Evolutionary conservation across 2,888 invertebrate species (phyloP).

Genomic region (Acronicta alni): DNA sequence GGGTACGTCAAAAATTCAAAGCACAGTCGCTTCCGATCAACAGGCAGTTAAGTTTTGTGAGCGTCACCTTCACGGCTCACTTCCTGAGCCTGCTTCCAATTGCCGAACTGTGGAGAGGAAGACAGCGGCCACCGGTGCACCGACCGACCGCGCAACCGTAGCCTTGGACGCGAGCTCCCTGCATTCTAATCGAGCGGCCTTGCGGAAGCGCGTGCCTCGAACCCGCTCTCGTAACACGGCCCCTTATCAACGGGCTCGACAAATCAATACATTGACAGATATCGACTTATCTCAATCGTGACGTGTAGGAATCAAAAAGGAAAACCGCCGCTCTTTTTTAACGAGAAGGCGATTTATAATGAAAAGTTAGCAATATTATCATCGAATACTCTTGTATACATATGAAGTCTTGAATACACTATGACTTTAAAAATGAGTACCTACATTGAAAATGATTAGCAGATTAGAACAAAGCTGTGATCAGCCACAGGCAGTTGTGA

Average conservation of each 20-base stretch:
- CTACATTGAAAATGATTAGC: constrained; percentile 73
- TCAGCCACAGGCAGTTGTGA: constrained; percentile 63
- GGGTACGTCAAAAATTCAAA: constrained; percentile 82
- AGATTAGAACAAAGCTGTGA: constrained; percentile 71
- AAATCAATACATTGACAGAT: constrained; percentile 60
- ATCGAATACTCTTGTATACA: background rate
- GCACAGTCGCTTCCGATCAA: constrained; percentile 85
- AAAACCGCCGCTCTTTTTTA: constrained; percentile 30
- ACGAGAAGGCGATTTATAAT: constrained; percentile 13
- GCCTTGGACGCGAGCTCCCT: constrained; percentile 88
- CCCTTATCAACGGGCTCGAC: constrained; percentile 73
- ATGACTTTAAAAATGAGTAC: constrained; percentile 49
- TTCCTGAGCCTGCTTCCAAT: constrained; percentile 82
- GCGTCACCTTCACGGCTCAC: constrained; percentile 82
- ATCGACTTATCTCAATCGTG: constrained; percentile 46
- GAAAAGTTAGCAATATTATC: background rate
- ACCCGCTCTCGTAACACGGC: constrained; percentile 81
- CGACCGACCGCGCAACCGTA: constrained; percentile 83
- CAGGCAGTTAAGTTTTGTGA: constrained; percentile 73
- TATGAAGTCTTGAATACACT: too few relatives aligned
- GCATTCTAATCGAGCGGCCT: constrained; percentile 88
- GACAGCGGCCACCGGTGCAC: constrained; percentile 81
- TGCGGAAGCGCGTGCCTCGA: constrained; percentile 86
- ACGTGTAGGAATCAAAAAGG: constrained; percentile 31
- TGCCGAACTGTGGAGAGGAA: constrained; percentile 80